Evolutionary conservation across 2,113 vertebrate genomes (phyloP).

Genomic region (Cinclus cinclus): DNA sequence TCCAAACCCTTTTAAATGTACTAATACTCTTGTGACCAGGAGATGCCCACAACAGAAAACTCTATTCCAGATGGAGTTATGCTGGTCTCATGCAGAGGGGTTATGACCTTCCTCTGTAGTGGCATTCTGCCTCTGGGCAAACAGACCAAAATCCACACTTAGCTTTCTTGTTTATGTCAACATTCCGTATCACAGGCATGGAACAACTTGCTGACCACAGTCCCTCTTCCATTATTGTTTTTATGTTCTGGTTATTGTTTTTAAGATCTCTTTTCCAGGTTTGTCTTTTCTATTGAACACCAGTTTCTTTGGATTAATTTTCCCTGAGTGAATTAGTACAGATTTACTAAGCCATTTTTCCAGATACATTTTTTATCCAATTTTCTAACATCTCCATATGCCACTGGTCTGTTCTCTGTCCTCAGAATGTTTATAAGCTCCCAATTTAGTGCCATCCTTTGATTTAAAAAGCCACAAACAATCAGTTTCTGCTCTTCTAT

Average conservation of each 20-base stretch:
- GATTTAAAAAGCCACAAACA: not conserved
- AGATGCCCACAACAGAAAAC: constrained; percentile 53
- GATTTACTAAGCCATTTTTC: constrained; percentile 21
- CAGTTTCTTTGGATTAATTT: constrained; percentile 13
- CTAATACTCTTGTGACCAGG: constrained; percentile 39
- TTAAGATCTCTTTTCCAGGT: constrained; percentile 5
- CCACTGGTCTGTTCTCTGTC: not conserved
- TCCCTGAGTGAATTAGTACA: constrained; percentile 2
- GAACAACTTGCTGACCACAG: constrained; percentile 43
- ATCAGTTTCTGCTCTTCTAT: not conserved
- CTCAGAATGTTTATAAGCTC: not conserved
- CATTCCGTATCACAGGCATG: not conserved
- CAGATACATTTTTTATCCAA: not conserved
- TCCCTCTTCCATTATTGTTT: not conserved
- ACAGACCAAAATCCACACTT: constrained; percentile 40
- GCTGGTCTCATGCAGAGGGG: constrained; percentile 34
- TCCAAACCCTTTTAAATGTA: not conserved
- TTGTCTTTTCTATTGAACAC: not conserved
- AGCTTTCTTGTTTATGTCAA: constrained; percentile 53
- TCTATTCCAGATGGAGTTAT: constrained; percentile 50
- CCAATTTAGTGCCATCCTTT: constrained; percentile 2
- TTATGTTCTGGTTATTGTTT: not conserved
- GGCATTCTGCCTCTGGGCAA: constrained; percentile 51
- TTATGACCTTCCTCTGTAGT: constrained; percentile 40
- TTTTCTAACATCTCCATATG: not conserved